Conservation (phyloP, 2,113 vertebrate species). For the Polyodon spathula region DNA sequence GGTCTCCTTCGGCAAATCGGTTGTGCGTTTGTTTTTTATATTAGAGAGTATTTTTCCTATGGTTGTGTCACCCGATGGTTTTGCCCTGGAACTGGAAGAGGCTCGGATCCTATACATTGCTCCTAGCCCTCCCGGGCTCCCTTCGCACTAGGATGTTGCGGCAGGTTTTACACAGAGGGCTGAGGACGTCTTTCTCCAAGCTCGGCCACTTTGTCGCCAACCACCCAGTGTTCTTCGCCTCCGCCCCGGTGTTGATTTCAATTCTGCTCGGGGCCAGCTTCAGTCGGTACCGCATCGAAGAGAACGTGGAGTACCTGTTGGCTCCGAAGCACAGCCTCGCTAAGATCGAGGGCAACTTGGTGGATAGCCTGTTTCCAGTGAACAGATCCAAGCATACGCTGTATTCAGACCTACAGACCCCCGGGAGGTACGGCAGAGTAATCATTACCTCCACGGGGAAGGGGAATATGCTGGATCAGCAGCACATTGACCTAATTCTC, state of each 20-base stretch:
- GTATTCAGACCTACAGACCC: slow-evolving; percentile 91
- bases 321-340: slow-evolving; percentile 93
- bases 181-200: slow-evolving; percentile 80
- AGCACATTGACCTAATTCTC: slow-evolving; percentile 77
- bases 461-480: slow-evolving; percentile 85
- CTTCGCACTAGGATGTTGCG: slow-evolving; percentile 87
- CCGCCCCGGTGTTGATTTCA: slow-evolving; percentile 85
- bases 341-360: slow-evolving; percentile 93
- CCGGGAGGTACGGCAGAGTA: slow-evolving; percentile 85
- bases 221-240: slow-evolving; percentile 94
- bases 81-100: slow-evolving; percentile 71
- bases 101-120: slow-evolving; percentile 62
- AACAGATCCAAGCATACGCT: slow-evolving; percentile 94
- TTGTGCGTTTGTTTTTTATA: neutral
- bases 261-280: slow-evolving; percentile 93
- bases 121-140: slow-evolving; percentile 68
- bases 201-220: slow-evolving; percentile 87
- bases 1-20: slow-evolving; percentile 13
- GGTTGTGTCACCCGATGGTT: slow-evolving; percentile 69
- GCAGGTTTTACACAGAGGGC: slow-evolving; percentile 86
- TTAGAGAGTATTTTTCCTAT: slow-evolving; percentile 24
- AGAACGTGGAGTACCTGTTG: slow-evolving; percentile 84
- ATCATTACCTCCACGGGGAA: slow-evolving; percentile 79
- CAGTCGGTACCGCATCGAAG: slow-evolving; percentile 89
- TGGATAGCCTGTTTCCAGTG: slow-evolving; percentile 89